Conservation (phyloP, 2,888 invertebrate species). For the Clusia tigrina region DNA sequence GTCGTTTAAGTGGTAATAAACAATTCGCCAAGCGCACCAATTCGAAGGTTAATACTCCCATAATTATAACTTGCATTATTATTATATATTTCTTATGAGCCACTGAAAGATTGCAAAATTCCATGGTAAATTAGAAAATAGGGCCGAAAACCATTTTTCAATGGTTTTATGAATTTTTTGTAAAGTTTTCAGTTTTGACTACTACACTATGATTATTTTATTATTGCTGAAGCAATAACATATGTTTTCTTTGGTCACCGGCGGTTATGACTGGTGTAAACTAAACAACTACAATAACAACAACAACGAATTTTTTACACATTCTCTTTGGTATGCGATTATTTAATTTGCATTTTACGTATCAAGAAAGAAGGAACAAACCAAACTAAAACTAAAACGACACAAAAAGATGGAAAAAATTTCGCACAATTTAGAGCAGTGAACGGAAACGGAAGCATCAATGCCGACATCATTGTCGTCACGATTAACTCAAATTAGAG, state of each 20-base stretch:
- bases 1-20: not conserved
- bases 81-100: not conserved
- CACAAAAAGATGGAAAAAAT: not conserved
- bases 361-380: not conserved
- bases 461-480: not conserved
- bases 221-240: too few species aligned
- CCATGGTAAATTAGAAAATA: too few species aligned
- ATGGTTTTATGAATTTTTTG: too few species aligned
- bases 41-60: not conserved
- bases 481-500: too few species aligned
- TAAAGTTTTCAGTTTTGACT: too few species aligned
- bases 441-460: conserved; percentile 2
- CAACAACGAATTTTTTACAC: not conserved
- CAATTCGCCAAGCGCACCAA: not conserved
- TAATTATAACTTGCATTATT: too few species aligned
- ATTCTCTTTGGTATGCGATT: not conserved
- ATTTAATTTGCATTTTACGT: not conserved
- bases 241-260: too few species aligned
- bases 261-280: too few species aligned
- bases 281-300: not conserved
- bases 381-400: not conserved
- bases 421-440: not conserved
- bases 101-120: too few species aligned
- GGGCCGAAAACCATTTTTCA: too few species aligned
- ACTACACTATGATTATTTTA: too few species aligned